Conservation (phyloP, 2,888 invertebrate genomes). For the Dynastes grantii region DNA sequence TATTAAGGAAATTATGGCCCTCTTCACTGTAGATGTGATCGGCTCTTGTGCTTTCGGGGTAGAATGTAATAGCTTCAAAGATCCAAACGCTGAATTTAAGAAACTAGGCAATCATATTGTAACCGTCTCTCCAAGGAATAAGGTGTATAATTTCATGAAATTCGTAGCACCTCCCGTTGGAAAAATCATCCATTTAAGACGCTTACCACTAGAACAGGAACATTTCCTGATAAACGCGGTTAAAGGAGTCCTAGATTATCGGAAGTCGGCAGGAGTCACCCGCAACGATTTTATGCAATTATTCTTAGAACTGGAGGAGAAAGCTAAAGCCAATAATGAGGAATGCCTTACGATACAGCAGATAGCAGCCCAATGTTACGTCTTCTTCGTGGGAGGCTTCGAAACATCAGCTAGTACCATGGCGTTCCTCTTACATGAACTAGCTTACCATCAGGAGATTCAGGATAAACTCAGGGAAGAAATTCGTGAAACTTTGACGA, state of each 20-base stretch:
- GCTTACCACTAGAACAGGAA: neutral
- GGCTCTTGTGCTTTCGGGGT: slow-evolving; percentile 76
- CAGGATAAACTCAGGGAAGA: slow-evolving; percentile 14
- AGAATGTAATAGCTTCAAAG: slow-evolving; percentile 73
- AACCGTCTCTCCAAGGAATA: slow-evolving; percentile 1
- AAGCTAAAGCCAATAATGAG: neutral
- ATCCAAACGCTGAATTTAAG: slow-evolving; percentile 71
- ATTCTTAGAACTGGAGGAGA: slow-evolving; percentile 20
- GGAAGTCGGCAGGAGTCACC: neutral
- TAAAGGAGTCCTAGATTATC: neutral
- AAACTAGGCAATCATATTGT: slow-evolving; percentile 55
- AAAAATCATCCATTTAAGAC: neutral
- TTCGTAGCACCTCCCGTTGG: neutral
- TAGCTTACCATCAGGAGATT: slow-evolving; percentile 20
- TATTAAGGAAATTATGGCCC: slow-evolving; percentile 67
- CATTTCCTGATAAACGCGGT: slow-evolving; percentile 8
- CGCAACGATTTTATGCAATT: slow-evolving; percentile 26
- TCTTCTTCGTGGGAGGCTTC: slow-evolving; percentile 22
- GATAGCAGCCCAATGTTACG: slow-evolving; percentile 16
- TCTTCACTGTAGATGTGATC: slow-evolving; percentile 73
- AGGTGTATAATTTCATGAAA: slow-evolving; percentile 7
- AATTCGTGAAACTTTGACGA: neutral
- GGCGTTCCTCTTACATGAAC: slow-evolving; percentile 13
- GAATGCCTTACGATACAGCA: slow-evolving; percentile 6
- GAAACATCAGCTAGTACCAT: slow-evolving; percentile 17